Base-by-base conservation (phyloP, 2,113 vertebrate genomes). In the Xiphophorus hellerii region DNA sequence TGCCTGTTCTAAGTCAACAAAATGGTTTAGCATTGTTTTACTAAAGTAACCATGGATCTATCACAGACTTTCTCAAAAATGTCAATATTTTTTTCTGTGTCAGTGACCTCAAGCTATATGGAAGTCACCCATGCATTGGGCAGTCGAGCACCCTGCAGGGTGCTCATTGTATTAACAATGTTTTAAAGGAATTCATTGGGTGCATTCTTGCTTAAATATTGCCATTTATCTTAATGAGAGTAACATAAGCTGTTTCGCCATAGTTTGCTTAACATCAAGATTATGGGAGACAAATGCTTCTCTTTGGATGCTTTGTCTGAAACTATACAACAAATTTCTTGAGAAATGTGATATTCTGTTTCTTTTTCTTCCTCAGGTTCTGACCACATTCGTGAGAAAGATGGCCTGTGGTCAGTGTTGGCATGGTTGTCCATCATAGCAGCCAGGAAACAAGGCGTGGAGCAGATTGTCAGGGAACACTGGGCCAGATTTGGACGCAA, bases 361-460 rank as follows among this genome's bases (percentile, higher is more conserved):
- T 48, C 51, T 69, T 78, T 54, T 12, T 39, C 58, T 61, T 20
- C 30, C 60, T 25, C 75, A 99, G 98, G 98, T 28, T 99, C 98
- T 31, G 97, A 99, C 88, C 97, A 99, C 89, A 96, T 98, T 83
- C 95, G 98, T 62, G 98, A 99, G 88, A 99, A 99, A 81, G 98
- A 99, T 27, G 98, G 98, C 33, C 90, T 99, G 37, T 99, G 98
- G 98, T 96, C 98, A 17, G 97, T 99, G 79, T 90, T 99, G 82
- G 92, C 96, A 77, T 99, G 98, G 98, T 93, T 99, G 81, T 99
- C 98, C 81, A 96, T 99, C 70, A 94, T 99, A 66, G 96, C 96
- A 11, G 94, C 95, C 75, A 95, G 95, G 76, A 98, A 97, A 74
- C 97, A 97, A 84, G 94, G 96, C 0, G 97, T 99, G 74, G 97